These are phyloP conservation scores for Nomada ferruginata DNA, from an alignment of 2,888 invertebrate species.

Conservation along the genomic window DNA sequence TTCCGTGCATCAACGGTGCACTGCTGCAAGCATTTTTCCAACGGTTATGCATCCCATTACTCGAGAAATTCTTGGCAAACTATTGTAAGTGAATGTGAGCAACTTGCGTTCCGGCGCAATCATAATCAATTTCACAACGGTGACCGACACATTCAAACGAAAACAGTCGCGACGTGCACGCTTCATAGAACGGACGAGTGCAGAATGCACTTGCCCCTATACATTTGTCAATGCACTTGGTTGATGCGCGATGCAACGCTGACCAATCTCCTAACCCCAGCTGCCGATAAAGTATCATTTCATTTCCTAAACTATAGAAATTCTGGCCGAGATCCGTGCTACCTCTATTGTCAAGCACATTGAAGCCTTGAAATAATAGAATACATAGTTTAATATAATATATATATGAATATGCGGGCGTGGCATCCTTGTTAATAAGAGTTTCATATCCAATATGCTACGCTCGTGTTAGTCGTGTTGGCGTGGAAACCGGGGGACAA, in stretches of 20 bases:
- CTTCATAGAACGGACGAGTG: background rate
- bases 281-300: constrained; percentile 40
- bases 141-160: constrained; percentile 24
- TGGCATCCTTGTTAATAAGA: constrained; percentile 12
- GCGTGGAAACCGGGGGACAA: background rate
- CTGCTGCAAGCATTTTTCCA: constrained; percentile 37
- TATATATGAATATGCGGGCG: background rate
- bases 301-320: constrained; percentile 23
- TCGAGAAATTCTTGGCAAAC: constrained; percentile 53
- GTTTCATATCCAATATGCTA: background rate
- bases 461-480: background rate
- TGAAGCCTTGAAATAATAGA: constrained; percentile 41
- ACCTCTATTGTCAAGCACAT: background rate
- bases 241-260: background rate
- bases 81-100: constrained; percentile 44
- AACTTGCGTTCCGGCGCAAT: constrained; percentile 23
- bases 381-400: constrained; percentile 5
- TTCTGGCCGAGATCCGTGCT: constrained; percentile 15
- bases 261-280: background rate
- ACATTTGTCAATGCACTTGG: background rate
- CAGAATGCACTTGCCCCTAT: background rate
- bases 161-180: constrained; percentile 14
- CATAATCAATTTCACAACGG: constrained; percentile 56
- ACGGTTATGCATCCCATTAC: constrained; percentile 44
- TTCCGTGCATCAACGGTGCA: constrained; percentile 11